Base-by-base conservation (phyloP, 2,113 vertebrate species). In the Hepsetus odoe region DNA sequence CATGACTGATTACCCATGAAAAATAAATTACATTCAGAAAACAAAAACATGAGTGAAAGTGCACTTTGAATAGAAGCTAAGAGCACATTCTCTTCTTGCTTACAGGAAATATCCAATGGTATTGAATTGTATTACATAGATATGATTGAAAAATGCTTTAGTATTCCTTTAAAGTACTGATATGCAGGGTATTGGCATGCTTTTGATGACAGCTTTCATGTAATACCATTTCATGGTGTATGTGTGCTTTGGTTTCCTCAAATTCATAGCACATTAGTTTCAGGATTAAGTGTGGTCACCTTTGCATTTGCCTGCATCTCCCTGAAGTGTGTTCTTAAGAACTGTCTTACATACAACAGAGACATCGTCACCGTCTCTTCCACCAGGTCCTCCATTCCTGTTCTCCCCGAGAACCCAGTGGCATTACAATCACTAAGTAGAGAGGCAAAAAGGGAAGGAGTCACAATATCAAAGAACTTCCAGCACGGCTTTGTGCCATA, bases 201-300 rank as follows among this genome's bases (percentile, higher is more conserved):
- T 66, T 49, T 40, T 16, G 5, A 72, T 38, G 58, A 24, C 2
- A 13, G n/a, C n/a, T n/a, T n/a, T n/a, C 32, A 53, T 58, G 24
- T 8, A 20, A 40, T 40, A 76, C 62, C 38, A 76, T 46, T n/a
- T 20, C 32, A 67, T 77, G 51, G 71, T 82, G 64, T 13, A 33
- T 38, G 56, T 69, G 65, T 70, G 72, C 44, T 53, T 69, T 51
- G 28, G 61, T 35, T 12, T 38, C 24, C 20, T 44, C 28, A 28
- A 51, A 8, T 53, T 42, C 20, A 30, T 3, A 53, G 20, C 35
- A 22, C 18, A 4, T 51, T 67, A 30, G 67, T 55, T 72, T 64
- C 33, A 44, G 62, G 38, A 70, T 53, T 35, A 0, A 11, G 38
- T 12, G 24, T 16, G 55, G 18, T 40, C 22, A 33, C 26, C 55